These are phyloP conservation scores for Tipula lateralis DNA, from an alignment of 2,888 invertebrate species.

Conservation along the genomic window DNA sequence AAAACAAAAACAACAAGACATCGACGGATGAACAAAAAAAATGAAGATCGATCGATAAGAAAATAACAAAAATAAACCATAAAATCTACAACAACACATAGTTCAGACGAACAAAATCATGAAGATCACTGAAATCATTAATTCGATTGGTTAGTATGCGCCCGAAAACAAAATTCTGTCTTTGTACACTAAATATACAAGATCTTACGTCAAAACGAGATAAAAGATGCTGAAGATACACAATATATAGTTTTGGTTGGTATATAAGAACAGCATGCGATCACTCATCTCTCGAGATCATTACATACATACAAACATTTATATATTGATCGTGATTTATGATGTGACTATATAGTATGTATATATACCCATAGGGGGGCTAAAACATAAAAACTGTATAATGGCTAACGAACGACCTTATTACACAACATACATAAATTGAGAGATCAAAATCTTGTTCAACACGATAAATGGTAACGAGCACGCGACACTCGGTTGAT, in stretches of 20 bases:
- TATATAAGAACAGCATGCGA: not conserved
- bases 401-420: too few species aligned
- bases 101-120: not conserved
- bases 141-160: not conserved
- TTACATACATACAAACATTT: not conserved
- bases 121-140: conserved; percentile 4
- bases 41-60: not conserved
- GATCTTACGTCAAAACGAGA: not conserved
- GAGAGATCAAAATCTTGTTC: not conserved
- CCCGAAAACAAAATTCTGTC: not conserved
- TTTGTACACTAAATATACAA: not conserved
- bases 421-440: not conserved
- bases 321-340: not conserved
- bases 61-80: not conserved
- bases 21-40: not conserved
- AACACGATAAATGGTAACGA: too few species aligned
- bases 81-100: not conserved
- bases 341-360: not conserved
- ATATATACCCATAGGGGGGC: not conserved
- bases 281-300: not conserved
- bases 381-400: too few species aligned
- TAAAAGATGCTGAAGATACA: not conserved
- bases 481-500: not conserved
- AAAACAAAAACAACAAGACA: conserved; percentile 15
- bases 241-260: not conserved